These are phyloP conservation scores for Mimumesa dahlbomi DNA, from an alignment of 2,888 invertebrate species.

Conservation along the genomic window DNA sequence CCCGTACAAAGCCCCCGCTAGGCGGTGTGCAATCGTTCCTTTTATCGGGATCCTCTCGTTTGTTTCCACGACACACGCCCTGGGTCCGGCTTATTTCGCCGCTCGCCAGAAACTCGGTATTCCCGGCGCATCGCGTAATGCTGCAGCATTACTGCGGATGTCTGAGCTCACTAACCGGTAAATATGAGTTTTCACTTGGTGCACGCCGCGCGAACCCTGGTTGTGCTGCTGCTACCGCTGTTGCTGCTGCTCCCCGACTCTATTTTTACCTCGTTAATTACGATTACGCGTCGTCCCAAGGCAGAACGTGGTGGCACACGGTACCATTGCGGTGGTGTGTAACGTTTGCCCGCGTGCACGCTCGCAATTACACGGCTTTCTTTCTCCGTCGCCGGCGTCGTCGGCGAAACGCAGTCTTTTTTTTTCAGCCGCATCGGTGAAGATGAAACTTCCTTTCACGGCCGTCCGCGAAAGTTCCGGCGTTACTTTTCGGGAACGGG, in stretches of 20 bases:
- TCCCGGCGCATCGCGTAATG: slow-evolving; percentile 69
- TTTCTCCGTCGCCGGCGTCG: slow-evolving; percentile 10
- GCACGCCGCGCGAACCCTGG: slow-evolving; percentile 42
- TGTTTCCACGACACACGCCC: slow-evolving; percentile 43
- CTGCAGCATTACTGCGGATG: slow-evolving; percentile 71
- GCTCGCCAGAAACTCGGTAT: slow-evolving; percentile 46
- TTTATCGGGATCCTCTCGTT: slow-evolving; percentile 53
- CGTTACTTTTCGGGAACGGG: too few species aligned
- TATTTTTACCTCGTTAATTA: slow-evolving; percentile 73
- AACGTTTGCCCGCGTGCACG: neutral
- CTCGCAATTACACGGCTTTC: neutral
- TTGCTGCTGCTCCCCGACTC: slow-evolving; percentile 35
- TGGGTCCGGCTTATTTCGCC: slow-evolving; percentile 53
- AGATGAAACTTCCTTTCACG: too few species aligned
- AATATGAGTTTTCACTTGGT: slow-evolving; percentile 75
- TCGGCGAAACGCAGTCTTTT: too few species aligned
- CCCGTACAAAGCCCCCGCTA: slow-evolving; percentile 11
- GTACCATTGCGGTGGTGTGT: slow-evolving; percentile 1
- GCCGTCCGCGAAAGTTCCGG: too few species aligned
- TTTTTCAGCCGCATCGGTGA: too few species aligned
- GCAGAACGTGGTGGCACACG: slow-evolving; percentile 25
- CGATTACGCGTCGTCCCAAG: slow-evolving; percentile 70
- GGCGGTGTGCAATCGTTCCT: slow-evolving; percentile 12
- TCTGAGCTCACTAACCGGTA: slow-evolving; percentile 74
- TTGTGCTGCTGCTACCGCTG: too few species aligned